Base-by-base conservation (phyloP, 1,140 invertebrate genomes). In the Conus ventricosus region DNA sequence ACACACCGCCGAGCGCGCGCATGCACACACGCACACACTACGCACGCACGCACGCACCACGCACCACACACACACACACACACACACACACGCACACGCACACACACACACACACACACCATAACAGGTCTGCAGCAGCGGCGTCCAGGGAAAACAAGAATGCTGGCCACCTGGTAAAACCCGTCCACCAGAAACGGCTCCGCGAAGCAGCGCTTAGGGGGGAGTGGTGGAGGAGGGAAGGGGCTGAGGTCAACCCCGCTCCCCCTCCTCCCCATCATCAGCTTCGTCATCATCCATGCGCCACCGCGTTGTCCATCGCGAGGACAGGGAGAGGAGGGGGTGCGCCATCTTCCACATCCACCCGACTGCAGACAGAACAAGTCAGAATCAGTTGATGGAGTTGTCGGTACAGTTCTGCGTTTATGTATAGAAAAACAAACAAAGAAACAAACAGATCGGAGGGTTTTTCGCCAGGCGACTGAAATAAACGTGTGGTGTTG, bases 61-160 rank as follows among this genome's bases (percentile, higher is more conserved):
- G n/a, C n/a, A n/a, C 39, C 39, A 39, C 39, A 39, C 39, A 39
- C 39, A 3, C 3, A 39, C 39, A 39, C 3, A 39, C 39, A 39
- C 39, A 3, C 39, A n/a, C 39, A 0, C 57, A 60, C 57, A 7
- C 67, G 3, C 57, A 87, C 81, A 90, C 88, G 92, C 92, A 7
- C 67, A 6, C 57, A 87, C 81, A 90, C 88, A 92, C 92, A 7
- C 67, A 6, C 57, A 87, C 81, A 90, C 88, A 92, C 92, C 88
- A 84, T 88, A 87, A 60, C 92, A 93, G 60, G 91, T 84, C 51
- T 92, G 88, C 5, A 91, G 83, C 0, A 90, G n/a, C 86, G 5
- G 90, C 85, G 55, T 92, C 91, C 6, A 87, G 88, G n/a, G n/a
- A n/a, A n/a, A n/a, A n/a, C 17, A 92, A 80, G n/a, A n/a, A 93